Conservation (phyloP, 2,888 invertebrate species). For the Anorthoa munda region DNA sequence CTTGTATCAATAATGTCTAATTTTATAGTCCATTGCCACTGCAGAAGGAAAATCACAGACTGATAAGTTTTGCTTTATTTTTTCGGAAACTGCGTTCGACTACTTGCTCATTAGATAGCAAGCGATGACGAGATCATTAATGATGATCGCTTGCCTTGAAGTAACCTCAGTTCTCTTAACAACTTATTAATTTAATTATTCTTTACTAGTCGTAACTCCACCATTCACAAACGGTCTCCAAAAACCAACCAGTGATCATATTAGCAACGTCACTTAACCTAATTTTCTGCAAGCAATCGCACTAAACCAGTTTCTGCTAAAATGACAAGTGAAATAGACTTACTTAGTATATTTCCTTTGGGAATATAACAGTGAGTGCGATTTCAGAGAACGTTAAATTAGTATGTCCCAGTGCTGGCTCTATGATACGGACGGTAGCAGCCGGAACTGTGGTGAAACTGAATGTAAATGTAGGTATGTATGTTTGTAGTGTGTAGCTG, state of each 20-base stretch:
- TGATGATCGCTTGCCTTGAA: no score
- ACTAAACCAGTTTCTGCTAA: slow-evolving; percentile 53
- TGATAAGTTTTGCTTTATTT: no score
- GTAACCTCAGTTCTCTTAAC: no score
- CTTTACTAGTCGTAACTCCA: background rate
- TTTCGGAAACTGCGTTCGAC: no score
- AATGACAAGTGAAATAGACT: slow-evolving; percentile 65
- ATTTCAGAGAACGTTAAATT: slow-evolving; percentile 56
- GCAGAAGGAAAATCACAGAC: background rate
- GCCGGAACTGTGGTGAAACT: slow-evolving; percentile 26
- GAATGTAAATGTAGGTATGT: background rate
- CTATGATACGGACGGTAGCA: slow-evolving; percentile 23
- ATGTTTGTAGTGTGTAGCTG: slow-evolving; percentile 4
- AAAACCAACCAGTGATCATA: background rate
- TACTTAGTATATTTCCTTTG: slow-evolving; percentile 72
- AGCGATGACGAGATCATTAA: no score
- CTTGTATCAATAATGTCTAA: background rate
- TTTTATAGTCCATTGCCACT: no score
- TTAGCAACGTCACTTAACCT: slow-evolving; percentile 35
- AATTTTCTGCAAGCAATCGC: slow-evolving; percentile 35
- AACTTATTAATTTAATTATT: background rate
- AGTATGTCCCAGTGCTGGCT: slow-evolving; percentile 41
- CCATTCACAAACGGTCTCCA: background rate
- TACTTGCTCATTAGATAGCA: no score
- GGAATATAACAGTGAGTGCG: slow-evolving; percentile 64